Evolutionary conservation across 2,113 vertebrate species (phyloP), one percentile per base, ranked within the genome.

Genomic region (Plotosus lineatus): DNA sequence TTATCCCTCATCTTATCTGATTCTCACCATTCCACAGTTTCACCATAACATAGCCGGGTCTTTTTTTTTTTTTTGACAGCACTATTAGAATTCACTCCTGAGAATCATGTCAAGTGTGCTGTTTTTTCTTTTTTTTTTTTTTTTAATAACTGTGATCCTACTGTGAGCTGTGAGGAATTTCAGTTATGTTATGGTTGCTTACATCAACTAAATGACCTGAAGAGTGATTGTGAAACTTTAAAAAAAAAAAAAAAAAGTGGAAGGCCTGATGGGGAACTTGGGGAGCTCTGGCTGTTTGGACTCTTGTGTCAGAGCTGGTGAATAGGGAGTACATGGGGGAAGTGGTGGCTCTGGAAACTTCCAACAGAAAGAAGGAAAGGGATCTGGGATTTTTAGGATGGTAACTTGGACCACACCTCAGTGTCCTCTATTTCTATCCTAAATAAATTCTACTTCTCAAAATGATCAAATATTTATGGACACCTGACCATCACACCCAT

Each of bases 1-100:
- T 10, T 19, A 79, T 69, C 17, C 74, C 38, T 79, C 36, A 79
- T 44, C 14, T 65, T 80, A 53, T 56, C 66, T 23, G 46, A 36
- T 71, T 83, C 38, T 74, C 46, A 28, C 23, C 33, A 51, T 51
- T 73, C 46, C 69, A 73, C 3, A 0, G 69, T 73, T 73, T 73
- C 46, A 73, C 46, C 46, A 51, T 19, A 36, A 36, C 19, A 4
- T 14, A 19, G 46, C 69, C 21, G 46, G 68, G 28, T 44, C 28
- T 73, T 10, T 50, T 1, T 71, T 31, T 26, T 73, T 10, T 50
- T 1, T 71, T 31, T 26, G 48, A 71, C 23, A 28, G 26, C 28
- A 36, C 46, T 31, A 4, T 73, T 44, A 69, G 65, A 26, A 44
- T 69, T 26, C 65, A 69, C 65, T 69, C 12, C 23, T 44, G 23